Base-by-base conservation (phyloP, 2,113 vertebrate genomes). In the Myodes glareolus region DNA sequence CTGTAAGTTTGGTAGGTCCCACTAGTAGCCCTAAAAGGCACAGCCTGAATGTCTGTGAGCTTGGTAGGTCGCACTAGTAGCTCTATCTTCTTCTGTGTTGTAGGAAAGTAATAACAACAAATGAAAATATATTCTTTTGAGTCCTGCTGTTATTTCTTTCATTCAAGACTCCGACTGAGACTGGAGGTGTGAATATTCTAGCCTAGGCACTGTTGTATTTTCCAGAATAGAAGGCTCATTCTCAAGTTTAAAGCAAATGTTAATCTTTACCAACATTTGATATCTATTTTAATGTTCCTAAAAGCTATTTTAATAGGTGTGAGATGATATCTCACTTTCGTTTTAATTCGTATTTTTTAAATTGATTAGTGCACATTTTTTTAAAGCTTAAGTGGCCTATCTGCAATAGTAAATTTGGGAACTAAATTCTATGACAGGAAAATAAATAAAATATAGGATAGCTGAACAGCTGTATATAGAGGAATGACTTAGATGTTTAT, bases 41-140 rank as follows among this genome's bases (percentile, higher is more conserved):
- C 17, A 58, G 17, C 33, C 58, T 23, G 9, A 52, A 55, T 84
- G 42, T 39, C n/a, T 86, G 1, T 0, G 50, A 92, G 42, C 36
- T 72, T 73, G 12, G 19, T 78, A 65, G 14, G 14, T 52, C 55
- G 29, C 21, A 45, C 10, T 67, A 68, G 58, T 55, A 73, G 42
- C 21, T 67, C n/a, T 10, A 61, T 92, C 42, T 73, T 45, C 29
- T 82, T 92, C 90, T 63, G 27, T 82, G n/a, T 31, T 67, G 13
- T 55, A 76, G 58, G 31, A 89, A 95, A 95, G 82, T 75, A 47
- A 88, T 82, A 47, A 70, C 21, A 75, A 73, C n/a, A 55, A 76
- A 84, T 89, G 61, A 89, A 95, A 84, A 61, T 25, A 11, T 70
- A 92, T 63, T 70, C 39, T 70, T 91, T 33, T 61, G 86, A 50